Evolutionary conservation across 30 jellyfish, hydroid and myxozoan species (phyloP).

Genomic region (Pseudorhiza aurosa): DNA sequence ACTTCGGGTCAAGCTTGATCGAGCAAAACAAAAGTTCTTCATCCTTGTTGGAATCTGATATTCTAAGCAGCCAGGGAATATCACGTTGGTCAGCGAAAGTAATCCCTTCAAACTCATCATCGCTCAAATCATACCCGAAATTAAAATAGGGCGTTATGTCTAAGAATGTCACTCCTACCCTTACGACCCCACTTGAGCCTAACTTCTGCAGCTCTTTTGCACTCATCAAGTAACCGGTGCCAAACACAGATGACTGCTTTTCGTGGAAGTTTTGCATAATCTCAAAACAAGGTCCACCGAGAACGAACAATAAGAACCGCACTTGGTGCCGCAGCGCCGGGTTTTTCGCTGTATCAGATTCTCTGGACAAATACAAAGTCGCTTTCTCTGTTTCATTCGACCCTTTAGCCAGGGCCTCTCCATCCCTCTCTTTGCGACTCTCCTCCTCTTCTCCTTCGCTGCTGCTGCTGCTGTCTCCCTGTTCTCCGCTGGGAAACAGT

Average conservation of each 20-base stretch:
- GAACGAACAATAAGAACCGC: constrained; percentile 33
- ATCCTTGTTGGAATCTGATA: not conserved
- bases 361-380: constrained; percentile 71
- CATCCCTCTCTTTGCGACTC: constrained; percentile 11
- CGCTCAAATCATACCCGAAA: constrained; percentile 55
- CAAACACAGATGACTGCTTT: constrained; percentile 37
- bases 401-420: not conserved
- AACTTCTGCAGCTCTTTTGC: constrained; percentile 33
- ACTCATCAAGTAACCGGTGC: constrained; percentile 62
- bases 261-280: constrained; percentile 58
- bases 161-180: constrained; percentile 68
- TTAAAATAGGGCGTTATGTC: constrained; percentile 58
- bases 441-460: too few relatives aligned
- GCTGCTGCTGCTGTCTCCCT: constrained; percentile 33
- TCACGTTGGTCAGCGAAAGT: constrained; percentile 47
- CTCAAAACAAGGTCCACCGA: constrained; percentile 59
- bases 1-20: constrained; percentile 36
- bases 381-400: constrained; percentile 10
- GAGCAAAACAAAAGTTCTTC: constrained; percentile 12
- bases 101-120: constrained; percentile 10
- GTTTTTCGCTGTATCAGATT: not conserved
- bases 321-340: constrained; percentile 56
- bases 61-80: constrained; percentile 50
- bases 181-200: constrained; percentile 28
- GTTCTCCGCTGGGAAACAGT: constrained; percentile 59